A percentile compares a stretch with the other conserved stretches of the same genome.
Conservation (phyloP, 2,888 invertebrate genomes). For the Pegoplata infirma region DNA sequence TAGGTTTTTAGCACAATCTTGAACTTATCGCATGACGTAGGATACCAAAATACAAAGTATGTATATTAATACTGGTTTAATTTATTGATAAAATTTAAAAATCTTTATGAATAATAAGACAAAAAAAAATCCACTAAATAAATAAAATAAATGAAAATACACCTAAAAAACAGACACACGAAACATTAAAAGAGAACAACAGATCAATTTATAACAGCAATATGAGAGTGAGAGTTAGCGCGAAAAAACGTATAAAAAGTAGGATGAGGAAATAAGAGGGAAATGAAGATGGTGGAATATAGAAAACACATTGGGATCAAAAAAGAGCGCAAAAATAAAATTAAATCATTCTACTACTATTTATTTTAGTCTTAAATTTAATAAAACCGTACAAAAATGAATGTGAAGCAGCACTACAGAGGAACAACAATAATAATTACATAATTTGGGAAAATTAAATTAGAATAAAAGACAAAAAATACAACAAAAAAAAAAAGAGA, state of each 20-base stretch:
- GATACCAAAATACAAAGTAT: neutral
- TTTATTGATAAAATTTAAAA: neutral
- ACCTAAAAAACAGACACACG: neutral
- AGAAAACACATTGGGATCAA: neutral
- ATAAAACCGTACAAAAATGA: neutral
- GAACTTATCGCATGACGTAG: neutral
- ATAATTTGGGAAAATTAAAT: slow-evolving; percentile 46
- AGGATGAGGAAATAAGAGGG: neutral
- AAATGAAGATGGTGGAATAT: neutral
- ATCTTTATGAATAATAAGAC: neutral
- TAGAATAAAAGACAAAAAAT: slow-evolving; percentile 24
- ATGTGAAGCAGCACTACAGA: slow-evolving; percentile 18
- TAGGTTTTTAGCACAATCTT: neutral
- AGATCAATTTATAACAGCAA: neutral
- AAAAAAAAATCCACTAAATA: neutral
- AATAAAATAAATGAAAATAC: neutral
- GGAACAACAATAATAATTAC: slow-evolving; percentile 52
- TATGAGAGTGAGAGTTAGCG: neutral
- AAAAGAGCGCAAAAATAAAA: neutral
- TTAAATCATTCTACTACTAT: neutral
- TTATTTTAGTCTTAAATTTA: slow-evolving; percentile 5
- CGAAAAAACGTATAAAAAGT: neutral
- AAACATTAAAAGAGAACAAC: neutral
- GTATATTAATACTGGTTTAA: neutral
- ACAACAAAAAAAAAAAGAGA: slow-evolving; percentile 5